Evolutionary conservation across 2,113 vertebrate species (phyloP).

Genomic region (Erythrolamprus reginae): DNA sequence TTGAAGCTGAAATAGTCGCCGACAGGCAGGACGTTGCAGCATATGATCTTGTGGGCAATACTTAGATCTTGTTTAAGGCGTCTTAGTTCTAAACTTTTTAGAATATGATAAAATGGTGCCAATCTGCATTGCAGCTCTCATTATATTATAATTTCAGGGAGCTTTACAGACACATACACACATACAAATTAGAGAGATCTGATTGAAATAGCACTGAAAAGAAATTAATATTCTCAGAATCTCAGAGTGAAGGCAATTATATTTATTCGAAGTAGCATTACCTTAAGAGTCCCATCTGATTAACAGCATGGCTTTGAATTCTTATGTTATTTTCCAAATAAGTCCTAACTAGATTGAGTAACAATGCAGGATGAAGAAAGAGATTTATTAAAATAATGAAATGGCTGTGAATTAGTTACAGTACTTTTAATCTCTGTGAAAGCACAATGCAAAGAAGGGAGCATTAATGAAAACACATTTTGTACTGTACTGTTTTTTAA

Average conservation of each 20-base stretch:
- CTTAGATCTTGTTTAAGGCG: too few relatives aligned
- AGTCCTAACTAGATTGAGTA: neutral
- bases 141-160: neutral
- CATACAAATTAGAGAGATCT: neutral
- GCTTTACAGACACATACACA: neutral
- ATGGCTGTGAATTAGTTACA: neutral
- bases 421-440: neutral
- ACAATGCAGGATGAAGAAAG: neutral
- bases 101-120: neutral
- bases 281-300: neutral
- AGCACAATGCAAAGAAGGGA: neutral
- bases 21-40: too few relatives aligned
- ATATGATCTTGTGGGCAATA: too few relatives aligned
- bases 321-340: neutral
- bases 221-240: neutral
- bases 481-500: neutral
- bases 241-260: neutral
- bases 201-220: neutral
- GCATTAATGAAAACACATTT: neutral
- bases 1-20: too few relatives aligned
- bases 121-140: neutral
- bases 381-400: neutral
- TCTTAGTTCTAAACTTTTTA: too few relatives aligned
- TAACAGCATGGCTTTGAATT: neutral
- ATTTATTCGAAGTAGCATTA: neutral